A percentile compares a stretch with the other conserved stretches of the same genome.
Evolutionary conservation across 2,888 invertebrate species (phyloP).

Genomic region (Chrysolina americana): DNA sequence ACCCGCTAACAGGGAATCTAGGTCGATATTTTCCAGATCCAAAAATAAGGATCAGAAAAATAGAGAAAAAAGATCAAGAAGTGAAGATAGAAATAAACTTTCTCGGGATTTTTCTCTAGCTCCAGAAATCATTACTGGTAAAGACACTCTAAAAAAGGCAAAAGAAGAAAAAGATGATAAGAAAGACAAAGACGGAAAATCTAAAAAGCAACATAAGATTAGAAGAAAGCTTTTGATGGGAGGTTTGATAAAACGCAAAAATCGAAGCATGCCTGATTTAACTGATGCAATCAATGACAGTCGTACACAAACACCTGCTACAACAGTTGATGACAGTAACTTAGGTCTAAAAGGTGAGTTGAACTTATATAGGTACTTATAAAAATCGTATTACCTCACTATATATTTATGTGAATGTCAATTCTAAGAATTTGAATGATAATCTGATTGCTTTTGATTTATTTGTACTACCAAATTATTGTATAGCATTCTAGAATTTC

Average conservation of each 20-base stretch:
- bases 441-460: no score
- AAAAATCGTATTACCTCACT: no score
- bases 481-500: no score
- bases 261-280: conserved; percentile 92
- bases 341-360: conserved; percentile 76
- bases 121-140: conserved; percentile 68
- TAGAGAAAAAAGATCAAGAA: conserved; percentile 85
- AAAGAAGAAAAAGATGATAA: conserved; percentile 78
- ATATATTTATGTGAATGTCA: no score
- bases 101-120: conserved; percentile 81
- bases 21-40: conserved; percentile 78
- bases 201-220: conserved; percentile 93
- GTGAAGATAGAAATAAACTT: conserved; percentile 88
- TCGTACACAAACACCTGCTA: conserved; percentile 67
- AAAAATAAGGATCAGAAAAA: conserved; percentile 80
- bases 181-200: conserved; percentile 79
- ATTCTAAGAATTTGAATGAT: no score
- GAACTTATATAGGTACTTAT: background rate
- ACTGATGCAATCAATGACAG: conserved; percentile 77
- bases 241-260: conserved; percentile 88
- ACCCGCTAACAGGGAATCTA: conserved; percentile 78
- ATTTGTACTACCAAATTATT: no score
- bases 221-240: conserved; percentile 90
- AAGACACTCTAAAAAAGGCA: conserved; percentile 64
- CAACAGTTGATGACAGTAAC: conserved; percentile 83